phyloP scores from a whole-genome alignment of 2,797 vertebrate genomes.

The Sebastiscus albofasciatus region DNA sequence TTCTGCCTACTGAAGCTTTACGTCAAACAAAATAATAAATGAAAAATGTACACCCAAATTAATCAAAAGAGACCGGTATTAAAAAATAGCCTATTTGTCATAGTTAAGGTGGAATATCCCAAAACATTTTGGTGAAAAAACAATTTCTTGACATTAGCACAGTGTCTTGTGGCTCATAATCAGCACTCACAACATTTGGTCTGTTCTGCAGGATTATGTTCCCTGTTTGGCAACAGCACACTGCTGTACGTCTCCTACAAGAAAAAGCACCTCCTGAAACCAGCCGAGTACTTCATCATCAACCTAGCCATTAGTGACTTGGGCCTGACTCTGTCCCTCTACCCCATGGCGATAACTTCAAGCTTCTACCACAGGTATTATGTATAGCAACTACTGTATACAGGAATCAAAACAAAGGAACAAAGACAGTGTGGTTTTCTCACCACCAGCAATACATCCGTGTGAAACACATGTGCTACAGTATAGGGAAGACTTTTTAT shows the following conservation, averaged over 20 bases:
- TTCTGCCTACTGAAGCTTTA: no score
- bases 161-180: neutral
- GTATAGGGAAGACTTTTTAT: neutral
- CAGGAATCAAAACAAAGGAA: neutral
- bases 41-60: no score
- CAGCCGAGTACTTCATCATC: slow-evolving; percentile 86
- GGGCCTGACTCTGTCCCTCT: slow-evolving; percentile 86
- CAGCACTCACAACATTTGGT: neutral
- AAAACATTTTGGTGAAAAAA: neutral
- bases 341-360: slow-evolving; percentile 85
- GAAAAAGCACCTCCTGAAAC: slow-evolving; percentile 85
- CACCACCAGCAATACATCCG: neutral
- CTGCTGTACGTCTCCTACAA: slow-evolving; percentile 85
- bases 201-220: slow-evolving; percentile 74
- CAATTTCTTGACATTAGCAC: neutral
- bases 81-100: neutral
- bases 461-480: neutral
- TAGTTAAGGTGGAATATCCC: accelerated
- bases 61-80: neutral
- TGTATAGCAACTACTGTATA: neutral
- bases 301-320: slow-evolving; percentile 87
- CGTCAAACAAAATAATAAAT: no score
- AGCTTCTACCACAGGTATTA: slow-evolving; percentile 87
- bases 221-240: slow-evolving; percentile 82
- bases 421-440: neutral